Evolutionary conservation across 53 echinoderm and acorn worm genomes (phyloP), one percentile per base, ranked within the genome.

Genomic region (Patiria pectinifera): DNA sequence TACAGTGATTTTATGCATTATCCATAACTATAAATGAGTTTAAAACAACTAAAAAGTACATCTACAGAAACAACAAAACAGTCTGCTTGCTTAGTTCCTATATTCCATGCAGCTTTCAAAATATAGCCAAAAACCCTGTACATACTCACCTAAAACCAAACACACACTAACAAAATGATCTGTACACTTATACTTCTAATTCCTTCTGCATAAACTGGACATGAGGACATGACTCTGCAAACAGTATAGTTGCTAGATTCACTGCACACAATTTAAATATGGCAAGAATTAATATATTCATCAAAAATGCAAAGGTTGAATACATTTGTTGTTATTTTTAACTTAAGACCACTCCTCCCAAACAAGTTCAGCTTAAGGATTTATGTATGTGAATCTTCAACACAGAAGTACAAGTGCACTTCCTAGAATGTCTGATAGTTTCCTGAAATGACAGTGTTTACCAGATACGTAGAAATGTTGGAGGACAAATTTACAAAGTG

Each of bases 231-330:
- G 24, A 21, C 74, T 24, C 24, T 74, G 74, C 74, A 22, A 46
- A 79, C 12, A 79, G 53, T 53, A 45, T 4, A 12, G 11, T 46
- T 48, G 16, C 23, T 48, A 48, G 21, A 81, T 45, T 3, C 81
- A 87, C 76, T 78, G 61, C 87, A 87, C 76, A 87, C 87, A 76
- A 25, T 87, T 78, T 61, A 87, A 48, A 62, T 43, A 84, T 66
- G 84, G 84, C 84, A 84, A 84, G 84, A 84, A 84, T 84, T 83
- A 22, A 9, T 46, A 53, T 59, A 63, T 53, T 59, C 19, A 53
- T 59, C 15, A 5, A 35, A 26, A 44, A 16, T 53, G 25, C 84
- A 66, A 63, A 7, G 35, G n/a, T 66, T 84, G 84, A 84, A 84
- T 84, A 84, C 84, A 84, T 43, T 84, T 84, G 8, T 11, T 62